Percentiles rank a stretch among this genome's conserved stretches.
Evolutionary conservation across 2,797 vertebrate genomes (phyloP).

Genomic region (Eurystomus glaucurus): DNA sequence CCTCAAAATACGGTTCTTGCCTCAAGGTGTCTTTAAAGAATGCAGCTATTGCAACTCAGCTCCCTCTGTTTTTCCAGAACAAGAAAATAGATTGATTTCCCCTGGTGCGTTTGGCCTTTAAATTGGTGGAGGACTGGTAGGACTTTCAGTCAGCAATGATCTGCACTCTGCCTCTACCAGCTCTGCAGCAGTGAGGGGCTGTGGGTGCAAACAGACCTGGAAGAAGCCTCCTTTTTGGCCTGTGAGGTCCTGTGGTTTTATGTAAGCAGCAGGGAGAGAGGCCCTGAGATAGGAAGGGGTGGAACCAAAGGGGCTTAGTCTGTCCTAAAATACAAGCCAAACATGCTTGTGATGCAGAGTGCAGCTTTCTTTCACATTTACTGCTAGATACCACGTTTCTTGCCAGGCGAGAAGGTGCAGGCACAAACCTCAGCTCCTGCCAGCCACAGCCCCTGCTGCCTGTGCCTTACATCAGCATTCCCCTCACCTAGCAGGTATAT

Average conservation of each 20-base stretch:
- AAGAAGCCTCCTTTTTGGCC: not conserved
- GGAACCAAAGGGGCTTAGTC: not conserved
- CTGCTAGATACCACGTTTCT: not conserved
- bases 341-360: conserved; percentile 12
- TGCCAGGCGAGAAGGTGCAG: not conserved
- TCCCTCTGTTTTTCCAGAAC: not conserved
- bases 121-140: not conserved
- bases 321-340: conserved; percentile 2
- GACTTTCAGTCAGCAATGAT: not conserved
- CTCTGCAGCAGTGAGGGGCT: not conserved
- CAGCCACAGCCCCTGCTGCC: not conserved
- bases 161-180: not conserved
- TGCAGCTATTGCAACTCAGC: not conserved
- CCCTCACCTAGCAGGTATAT: conserved; percentile 56
- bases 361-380: conserved; percentile 4
- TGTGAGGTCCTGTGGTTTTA: not conserved
- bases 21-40: not conserved
- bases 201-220: not conserved
- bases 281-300: not conserved
- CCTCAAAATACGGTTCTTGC: not conserved
- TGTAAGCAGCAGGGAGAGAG: not conserved
- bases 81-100: not conserved
- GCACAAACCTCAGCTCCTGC: not conserved
- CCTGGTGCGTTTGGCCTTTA: not conserved
- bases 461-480: conserved; percentile 65